A percentile compares a stretch with the other conserved stretches of the same genome.
phyloP scores from a whole-genome alignment of 2,888 invertebrate genomes.

The Anthophora plumipes region DNA sequence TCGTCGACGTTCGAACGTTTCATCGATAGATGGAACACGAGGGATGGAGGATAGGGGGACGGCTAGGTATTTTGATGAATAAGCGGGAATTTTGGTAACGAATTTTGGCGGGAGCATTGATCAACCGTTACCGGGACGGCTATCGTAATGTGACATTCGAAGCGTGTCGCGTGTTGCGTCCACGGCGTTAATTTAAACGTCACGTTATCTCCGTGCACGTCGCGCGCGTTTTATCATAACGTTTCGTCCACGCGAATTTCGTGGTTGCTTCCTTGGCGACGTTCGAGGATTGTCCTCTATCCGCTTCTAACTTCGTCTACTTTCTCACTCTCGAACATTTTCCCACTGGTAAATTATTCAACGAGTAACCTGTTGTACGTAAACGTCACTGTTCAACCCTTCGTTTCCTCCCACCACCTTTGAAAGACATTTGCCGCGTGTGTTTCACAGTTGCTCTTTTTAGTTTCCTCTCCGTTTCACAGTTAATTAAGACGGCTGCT shows the following conservation, averaged over 20 bases:
- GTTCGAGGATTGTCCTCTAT: constrained; percentile 31
- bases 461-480: too few species aligned
- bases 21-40: constrained; percentile 51
- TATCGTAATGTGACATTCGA: constrained; percentile 69
- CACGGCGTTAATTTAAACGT: constrained; percentile 71
- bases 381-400: constrained; percentile 33
- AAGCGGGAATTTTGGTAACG: constrained; percentile 69
- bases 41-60: too few species aligned
- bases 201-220: constrained; percentile 65
- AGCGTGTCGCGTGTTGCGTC: constrained; percentile 61
- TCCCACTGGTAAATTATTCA: constrained; percentile 56
- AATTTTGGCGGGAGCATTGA: constrained; percentile 71
- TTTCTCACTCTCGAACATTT: constrained; percentile 36
- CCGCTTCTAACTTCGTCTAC: too few species aligned
- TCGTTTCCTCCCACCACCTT: constrained; percentile 34
- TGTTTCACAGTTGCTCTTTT: background rate
- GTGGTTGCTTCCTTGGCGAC: constrained; percentile 46
- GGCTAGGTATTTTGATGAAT: constrained; percentile 68
- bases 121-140: constrained; percentile 50
- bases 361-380: constrained; percentile 51
- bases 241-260: constrained; percentile 37
- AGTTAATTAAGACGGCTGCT: background rate
- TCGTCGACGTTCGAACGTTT: constrained; percentile 55
- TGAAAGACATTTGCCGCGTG: constrained; percentile 3
- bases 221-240: constrained; percentile 68